phyloP scores from a whole-genome alignment of 2,113 vertebrate genomes.

The Thinocorus orbignyianus region DNA sequence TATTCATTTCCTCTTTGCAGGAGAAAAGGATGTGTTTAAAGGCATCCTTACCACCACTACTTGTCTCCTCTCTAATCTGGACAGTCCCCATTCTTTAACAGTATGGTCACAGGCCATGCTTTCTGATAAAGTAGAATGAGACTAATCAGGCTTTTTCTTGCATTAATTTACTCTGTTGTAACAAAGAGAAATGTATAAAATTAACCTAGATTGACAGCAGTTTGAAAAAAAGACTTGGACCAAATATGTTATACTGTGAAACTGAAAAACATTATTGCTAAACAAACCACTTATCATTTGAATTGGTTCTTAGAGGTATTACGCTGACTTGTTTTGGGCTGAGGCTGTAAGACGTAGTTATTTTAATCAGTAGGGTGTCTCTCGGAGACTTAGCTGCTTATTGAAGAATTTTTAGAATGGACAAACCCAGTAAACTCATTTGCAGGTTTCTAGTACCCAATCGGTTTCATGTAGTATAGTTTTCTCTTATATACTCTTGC shows the following conservation, averaged over 20 bases:
- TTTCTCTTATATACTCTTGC: not conserved
- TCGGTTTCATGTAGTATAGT: not conserved
- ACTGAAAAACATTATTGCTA: not conserved
- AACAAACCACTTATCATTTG: not conserved
- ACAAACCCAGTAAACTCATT: not conserved
- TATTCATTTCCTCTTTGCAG: not conserved
- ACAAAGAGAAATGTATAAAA: not conserved
- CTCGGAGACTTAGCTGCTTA: not conserved
- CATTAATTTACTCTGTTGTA: not conserved
- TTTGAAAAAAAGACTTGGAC: not conserved
- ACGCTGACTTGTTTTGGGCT: not conserved
- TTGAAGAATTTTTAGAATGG: not conserved
- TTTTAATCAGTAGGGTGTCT: not conserved
- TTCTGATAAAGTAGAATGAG: not conserved
- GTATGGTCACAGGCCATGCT: not conserved
- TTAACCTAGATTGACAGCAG: not conserved
- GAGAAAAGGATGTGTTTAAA: slow-evolving; percentile 30
- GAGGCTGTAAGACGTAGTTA: not conserved
- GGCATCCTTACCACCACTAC: slow-evolving; percentile 19
- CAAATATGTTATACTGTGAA: not conserved
- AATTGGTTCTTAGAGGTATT: not conserved
- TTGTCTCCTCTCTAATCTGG: slow-evolving; percentile 5
- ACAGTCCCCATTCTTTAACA: not conserved
- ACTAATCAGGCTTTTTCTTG: not conserved
- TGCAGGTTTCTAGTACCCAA: not conserved